Evolutionary conservation across 1,140 invertebrate species (phyloP).

Genomic region (Drosophila serrata): DNA sequence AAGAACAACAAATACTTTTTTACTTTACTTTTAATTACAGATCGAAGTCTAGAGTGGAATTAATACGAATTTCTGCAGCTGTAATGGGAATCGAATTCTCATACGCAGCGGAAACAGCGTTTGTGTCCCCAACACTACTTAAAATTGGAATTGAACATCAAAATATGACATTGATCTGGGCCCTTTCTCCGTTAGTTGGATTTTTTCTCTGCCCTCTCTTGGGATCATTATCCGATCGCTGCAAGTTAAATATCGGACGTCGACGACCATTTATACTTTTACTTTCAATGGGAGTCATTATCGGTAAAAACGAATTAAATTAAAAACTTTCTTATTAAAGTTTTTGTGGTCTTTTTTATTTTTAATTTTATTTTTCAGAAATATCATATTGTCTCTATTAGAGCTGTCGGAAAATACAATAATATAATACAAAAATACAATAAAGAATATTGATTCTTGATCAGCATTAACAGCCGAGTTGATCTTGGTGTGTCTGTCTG

Average conservation of each 20-base stretch:
- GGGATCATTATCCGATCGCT: constrained; percentile 96
- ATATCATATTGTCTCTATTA: no score
- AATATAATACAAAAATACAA: no score
- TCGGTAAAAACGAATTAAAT: constrained; percentile 87
- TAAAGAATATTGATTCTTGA: no score
- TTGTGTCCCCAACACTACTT: constrained; percentile 97
- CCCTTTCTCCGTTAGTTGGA: constrained; percentile 95
- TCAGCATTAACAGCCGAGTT: no score
- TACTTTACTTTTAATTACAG: constrained; percentile 86
- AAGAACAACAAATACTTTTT: background rate
- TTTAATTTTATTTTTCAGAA: no score
- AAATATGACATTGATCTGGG: constrained; percentile 98
- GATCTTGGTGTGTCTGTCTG: no score
- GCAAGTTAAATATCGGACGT: constrained; percentile 91
- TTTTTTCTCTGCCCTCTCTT: constrained; percentile 97
- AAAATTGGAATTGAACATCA: constrained; percentile 96
- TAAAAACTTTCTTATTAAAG: background rate
- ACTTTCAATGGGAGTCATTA: constrained; percentile 94
- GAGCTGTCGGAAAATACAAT: no score
- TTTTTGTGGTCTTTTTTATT: no score
- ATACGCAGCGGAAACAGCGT: constrained; percentile 97
- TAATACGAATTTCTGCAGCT: constrained; percentile 95
- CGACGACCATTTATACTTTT: constrained; percentile 96
- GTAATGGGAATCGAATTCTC: constrained; percentile 99
- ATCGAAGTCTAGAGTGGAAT: constrained; percentile 92